These are phyloP conservation scores for Heteractis magnifica DNA, from an alignment of 92 coral and sea anemone genomes.

Conservation along the genomic window DNA sequence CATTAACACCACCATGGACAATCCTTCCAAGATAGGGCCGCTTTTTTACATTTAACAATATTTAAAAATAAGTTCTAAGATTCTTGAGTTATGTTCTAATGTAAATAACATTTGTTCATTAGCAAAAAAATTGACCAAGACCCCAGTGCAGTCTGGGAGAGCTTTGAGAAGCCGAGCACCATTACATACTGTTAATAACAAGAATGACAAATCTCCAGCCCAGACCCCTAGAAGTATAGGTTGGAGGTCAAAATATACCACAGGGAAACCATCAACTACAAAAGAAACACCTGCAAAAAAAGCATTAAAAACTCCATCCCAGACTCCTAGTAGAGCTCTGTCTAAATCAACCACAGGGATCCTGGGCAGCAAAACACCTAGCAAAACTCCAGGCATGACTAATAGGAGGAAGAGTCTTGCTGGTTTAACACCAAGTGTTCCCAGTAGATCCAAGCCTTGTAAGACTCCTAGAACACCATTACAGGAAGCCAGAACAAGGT, in stretches of 20 bases:
- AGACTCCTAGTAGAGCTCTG: conserved; percentile 29
- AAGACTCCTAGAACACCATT: conserved; percentile 90
- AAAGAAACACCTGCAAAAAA: conserved; percentile 25
- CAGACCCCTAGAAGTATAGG: conserved; percentile 32
- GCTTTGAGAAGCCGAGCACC: background rate
- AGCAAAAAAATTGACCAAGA: background rate
- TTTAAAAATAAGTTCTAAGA: too few relatives aligned
- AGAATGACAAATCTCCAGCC: conserved; percentile 4
- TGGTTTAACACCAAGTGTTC: conserved; percentile 76
- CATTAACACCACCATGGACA: too few relatives aligned
- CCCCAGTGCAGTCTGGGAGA: background rate
- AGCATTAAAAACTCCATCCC: conserved; percentile 43
- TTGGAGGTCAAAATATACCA: conserved; percentile 11
- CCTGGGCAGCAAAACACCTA: conserved; percentile 24
- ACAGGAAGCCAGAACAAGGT: conserved; percentile 92
- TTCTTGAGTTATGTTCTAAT: too few relatives aligned
- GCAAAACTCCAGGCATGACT: conserved; percentile 48
- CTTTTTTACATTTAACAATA: too few relatives aligned
- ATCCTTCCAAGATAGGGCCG: too few relatives aligned
- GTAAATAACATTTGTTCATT: too few relatives aligned
- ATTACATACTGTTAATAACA: background rate
- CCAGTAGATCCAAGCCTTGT: conserved; percentile 78
- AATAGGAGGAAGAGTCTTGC: conserved; percentile 52
- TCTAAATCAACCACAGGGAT: conserved; percentile 46
- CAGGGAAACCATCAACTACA: conserved; percentile 3